Evolutionary conservation across 2,113 vertebrate species (phyloP), one percentile per base, ranked within the genome.

Genomic region (Cynoglossus semilaevis): DNA sequence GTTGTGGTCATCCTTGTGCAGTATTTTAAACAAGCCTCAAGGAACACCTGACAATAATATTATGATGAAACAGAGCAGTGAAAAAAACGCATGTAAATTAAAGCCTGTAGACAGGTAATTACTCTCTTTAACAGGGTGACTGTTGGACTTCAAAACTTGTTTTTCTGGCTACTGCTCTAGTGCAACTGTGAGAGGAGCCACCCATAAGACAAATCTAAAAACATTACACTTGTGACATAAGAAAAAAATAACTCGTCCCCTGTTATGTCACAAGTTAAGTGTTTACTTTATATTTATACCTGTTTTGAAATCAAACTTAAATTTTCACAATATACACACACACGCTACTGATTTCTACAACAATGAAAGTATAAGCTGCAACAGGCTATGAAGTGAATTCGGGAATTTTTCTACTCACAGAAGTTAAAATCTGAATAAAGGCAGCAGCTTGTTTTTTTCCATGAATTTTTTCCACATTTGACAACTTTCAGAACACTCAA

Each of bases 111-210:
- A 58, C 63, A 17, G 17, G 56, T 52, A 54, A 29, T 55, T 55
- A 58, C 42, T 57, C 13, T 43, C 62, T 67, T 55, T 13, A 64
- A 52, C 35, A n/a, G 37, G 19, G 37, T 51, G 67, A 76, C 61
- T 10, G 43, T 51, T 47, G 0, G 19, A 66, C 53, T 70, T 42
- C 42, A 15, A 43, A 78, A 76, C 79, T 59, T 19, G 72, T 82
- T 73, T 64, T 63, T 76, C 72, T 40, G 29, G 67, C 58, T 72
- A 5, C 52, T 15, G 58, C 15, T 18, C 5, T 12, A 16, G n/a
- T 29, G 41, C 36, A 49, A 1, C 22, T 15, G 40, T 29, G 47
- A 17, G 14, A 1, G 37, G 47, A 64, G 51, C 34, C 15, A n/a
- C 34, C 40, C 18, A 29, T 10, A 7, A 50, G 17, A 59, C 18